A percentile compares a stretch with the other conserved stretches of the same genome.
Evolutionary conservation across 2,888 invertebrate species (phyloP).

Genomic region (Ceraclea dissimilis): DNA sequence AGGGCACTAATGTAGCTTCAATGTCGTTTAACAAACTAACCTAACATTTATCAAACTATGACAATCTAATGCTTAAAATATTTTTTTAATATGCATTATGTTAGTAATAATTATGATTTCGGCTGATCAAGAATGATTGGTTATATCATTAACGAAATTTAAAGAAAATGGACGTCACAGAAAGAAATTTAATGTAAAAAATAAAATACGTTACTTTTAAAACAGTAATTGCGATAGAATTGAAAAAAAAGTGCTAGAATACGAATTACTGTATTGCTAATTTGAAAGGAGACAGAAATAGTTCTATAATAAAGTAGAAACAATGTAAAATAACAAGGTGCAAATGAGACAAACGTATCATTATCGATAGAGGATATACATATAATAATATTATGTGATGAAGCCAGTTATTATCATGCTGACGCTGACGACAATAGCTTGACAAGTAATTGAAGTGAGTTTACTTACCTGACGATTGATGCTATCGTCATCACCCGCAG

Average conservation of each 20-base stretch:
- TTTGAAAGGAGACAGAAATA: too few relatives aligned
- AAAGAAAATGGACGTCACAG: conserved; percentile 4
- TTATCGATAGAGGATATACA: not conserved
- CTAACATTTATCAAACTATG: too few relatives aligned
- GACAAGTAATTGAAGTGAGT: not conserved
- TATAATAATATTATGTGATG: conserved; percentile 5
- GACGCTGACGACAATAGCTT: not conserved
- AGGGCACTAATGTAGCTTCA: too few relatives aligned
- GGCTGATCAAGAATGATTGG: too few relatives aligned
- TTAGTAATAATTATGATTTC: too few relatives aligned
- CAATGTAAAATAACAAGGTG: not conserved
- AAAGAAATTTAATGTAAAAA: not conserved
- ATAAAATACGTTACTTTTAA: not conserved
- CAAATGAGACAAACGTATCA: not conserved
- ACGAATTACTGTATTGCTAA: too few relatives aligned
- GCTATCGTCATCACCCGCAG: conserved; percentile 54
- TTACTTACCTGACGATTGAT: conserved; percentile 45
- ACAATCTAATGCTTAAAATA: too few relatives aligned
- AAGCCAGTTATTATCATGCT: conserved; percentile 11
- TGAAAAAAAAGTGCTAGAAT: not conserved
- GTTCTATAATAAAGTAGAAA: too few relatives aligned
- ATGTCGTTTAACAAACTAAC: too few relatives aligned
- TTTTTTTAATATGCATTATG: too few relatives aligned
- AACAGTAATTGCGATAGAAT: not conserved
- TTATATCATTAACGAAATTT: not conserved